Evolutionary conservation across 2,888 invertebrate species (phyloP).

Genomic region (Venusia cambrica): DNA sequence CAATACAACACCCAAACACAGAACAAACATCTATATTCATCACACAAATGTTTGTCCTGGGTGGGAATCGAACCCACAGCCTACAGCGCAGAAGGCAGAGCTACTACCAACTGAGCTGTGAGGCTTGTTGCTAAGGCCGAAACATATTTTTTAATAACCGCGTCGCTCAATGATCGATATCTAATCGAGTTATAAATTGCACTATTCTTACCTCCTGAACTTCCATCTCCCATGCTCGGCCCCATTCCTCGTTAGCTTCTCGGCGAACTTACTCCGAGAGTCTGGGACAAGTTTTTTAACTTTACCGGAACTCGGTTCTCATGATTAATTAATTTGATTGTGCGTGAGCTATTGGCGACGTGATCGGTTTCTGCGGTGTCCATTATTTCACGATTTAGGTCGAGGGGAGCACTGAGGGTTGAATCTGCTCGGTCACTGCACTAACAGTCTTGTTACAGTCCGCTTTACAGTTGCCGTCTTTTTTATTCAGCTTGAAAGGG

Average conservation of each 20-base stretch:
- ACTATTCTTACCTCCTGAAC: constrained; percentile 74
- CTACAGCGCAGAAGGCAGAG: too few relatives aligned
- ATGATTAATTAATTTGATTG: constrained; percentile 80
- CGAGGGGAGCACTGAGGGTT: constrained; percentile 56
- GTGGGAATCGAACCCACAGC: too few relatives aligned
- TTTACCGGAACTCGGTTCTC: constrained; percentile 59
- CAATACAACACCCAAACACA: too few relatives aligned
- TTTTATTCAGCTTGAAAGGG: constrained; percentile 50
- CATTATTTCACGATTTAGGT: constrained; percentile 70
- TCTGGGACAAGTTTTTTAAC: constrained; percentile 75
- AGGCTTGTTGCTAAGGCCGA: too few relatives aligned
- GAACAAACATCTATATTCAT: too few relatives aligned
- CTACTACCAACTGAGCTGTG: too few relatives aligned
- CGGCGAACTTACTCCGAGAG: constrained; percentile 68
- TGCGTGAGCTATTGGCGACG: constrained; percentile 67
- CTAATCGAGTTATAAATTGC: constrained; percentile 81
- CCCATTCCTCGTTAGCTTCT: constrained; percentile 77
- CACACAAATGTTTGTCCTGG: too few relatives aligned
- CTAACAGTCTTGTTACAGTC: constrained; percentile 62
- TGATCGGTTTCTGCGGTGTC: constrained; percentile 60
- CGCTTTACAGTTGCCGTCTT: constrained; percentile 50
- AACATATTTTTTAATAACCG: constrained; percentile 70
- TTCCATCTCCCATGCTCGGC: constrained; percentile 67
- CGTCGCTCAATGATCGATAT: constrained; percentile 70
- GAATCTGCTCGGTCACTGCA: constrained; percentile 69